Base-by-base conservation (phyloP, 1,140 invertebrate genomes). In the Bombus vancouverensis region DNA sequence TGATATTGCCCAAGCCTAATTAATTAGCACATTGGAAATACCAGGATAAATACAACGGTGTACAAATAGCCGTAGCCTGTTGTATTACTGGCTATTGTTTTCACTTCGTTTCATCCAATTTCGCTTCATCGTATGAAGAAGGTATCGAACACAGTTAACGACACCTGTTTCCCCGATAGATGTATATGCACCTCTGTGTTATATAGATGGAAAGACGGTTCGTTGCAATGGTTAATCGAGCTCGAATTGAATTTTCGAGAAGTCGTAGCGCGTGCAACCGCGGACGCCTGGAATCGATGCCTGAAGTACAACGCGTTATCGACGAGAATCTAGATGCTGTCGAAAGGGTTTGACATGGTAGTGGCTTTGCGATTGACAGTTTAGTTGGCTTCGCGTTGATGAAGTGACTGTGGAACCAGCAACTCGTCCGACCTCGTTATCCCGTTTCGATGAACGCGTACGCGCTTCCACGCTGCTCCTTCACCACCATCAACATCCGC, bases 311-410 rank as follows among this genome's bases (percentile, higher is more conserved):
- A 3, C 13, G 59, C 66, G 81, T 80, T 75, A 66, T 66, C 71
- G 73, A 62, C 57, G 75, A 39, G 47, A 62, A 78, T 62, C 53
- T 65, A 59, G 75, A 62, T 25, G 86, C 25, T 74, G 73, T 86
- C 86, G 87, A 88, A 88, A 86, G 87, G 87, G 85, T 88, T 87
- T 73, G 86, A 87, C 83, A 65, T 62, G 83, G 70, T 77, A 77
- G 85, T 81, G 85, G 78, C 44, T 80, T 85, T 87, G 86, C 86
- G 83, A 87, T 90, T 91, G 91, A 92, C 89, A 89, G 74, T 70
- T 84, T 86, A 68, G 77, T 74, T 81, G 78, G 86, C 66, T 88
- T 34, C 62, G 57, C 68, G 78, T 82, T 88, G 87, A 86, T 85
- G 44, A 85, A 87, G 86, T 85, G 86, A 79, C 83, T 44, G 42